Evolutionary conservation across 2,113 vertebrate genomes (phyloP).

Genomic region (Mus musculus): GRCm39 chr4:150058501-150059000

Average conservation of each 20-base stretch:
- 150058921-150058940: neutral
- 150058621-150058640: neutral
- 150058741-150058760: neutral
- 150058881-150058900: neutral
- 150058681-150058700: neutral
- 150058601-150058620: neutral
- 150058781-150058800: neutral
- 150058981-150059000: neutral
- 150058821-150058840: too few relatives aligned
- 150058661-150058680: neutral
- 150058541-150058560: neutral
- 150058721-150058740: neutral
- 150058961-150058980: neutral
- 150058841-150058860: fast-evolving
- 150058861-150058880: neutral
- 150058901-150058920: neutral
- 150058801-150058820: neutral
- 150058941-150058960: neutral
- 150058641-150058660: neutral
- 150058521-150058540: too few relatives aligned
- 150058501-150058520: neutral
- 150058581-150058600: too few relatives aligned
- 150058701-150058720: neutral
- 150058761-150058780: neutral
- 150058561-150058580: neutral